Evolutionary conservation across 2,797 vertebrate species (phyloP), one percentile per base, ranked within the genome.

Genomic region (Dallia pectoralis): DNA sequence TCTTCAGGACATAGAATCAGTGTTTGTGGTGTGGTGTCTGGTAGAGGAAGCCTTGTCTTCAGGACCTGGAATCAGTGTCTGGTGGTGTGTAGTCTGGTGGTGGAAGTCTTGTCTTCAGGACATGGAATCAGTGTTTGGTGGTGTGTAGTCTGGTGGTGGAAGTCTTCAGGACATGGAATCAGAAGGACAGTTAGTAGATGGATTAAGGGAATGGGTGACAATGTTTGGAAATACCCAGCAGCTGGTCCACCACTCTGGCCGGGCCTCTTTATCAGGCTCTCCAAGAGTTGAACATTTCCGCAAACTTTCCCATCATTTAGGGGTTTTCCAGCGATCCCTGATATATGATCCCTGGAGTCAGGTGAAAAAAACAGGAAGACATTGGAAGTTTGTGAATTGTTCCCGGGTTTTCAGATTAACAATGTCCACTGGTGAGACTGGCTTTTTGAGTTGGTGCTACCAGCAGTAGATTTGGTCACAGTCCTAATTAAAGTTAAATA

Each of bases 171-270:
- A 53, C 16, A 18, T 53, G 51, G 2, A 53, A 19, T 6, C 8
- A 89, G 87, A 85, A 82, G 83, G 87, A 85, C 91, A 91, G 86
- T 91, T 89, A 88, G 87, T 91, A 91, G 89, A 87, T 92, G 87
- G 89, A 87, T 82, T 82, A 18, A 49, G 47, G 16, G 51, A 6
- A 11, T 19, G 51, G 9, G n/a, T 18, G n/a, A 22, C 51, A 9
- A 53, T 22, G 78, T 82, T 86, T 92, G 90, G 92, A 93, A 94
- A 92, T 91, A 91, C 87, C 87, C 87, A 89, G 91, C 93, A 94
- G 93, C 93, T 94, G 93, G 93, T 93, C 93, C 94, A 92, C 91
- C 84, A 89, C 88, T 83, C 87, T 89, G 88, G 85, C 82, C 90
- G 86, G 73, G 91, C 87, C 90, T 85, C 89, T 89, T 89, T 91